Percentiles rank a stretch among this genome's conserved stretches.
phyloP scores from a whole-genome alignment of 2,888 invertebrate species.

The Caenorhabditis sp. region DNA sequence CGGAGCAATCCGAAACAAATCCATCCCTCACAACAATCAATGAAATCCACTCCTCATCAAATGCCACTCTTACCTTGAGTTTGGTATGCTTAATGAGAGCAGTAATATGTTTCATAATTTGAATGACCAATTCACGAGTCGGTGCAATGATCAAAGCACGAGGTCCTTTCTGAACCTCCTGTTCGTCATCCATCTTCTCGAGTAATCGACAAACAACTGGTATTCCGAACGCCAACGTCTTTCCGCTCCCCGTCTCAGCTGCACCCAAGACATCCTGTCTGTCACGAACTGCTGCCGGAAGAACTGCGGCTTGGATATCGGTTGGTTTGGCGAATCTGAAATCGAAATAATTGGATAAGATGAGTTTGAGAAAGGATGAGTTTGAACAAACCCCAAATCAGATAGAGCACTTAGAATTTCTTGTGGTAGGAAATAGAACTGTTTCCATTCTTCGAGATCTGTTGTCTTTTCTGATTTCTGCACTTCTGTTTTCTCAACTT shows the following conservation, averaged over 20 bases:
- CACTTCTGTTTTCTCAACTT: slow-evolving; percentile 7
- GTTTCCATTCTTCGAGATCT: slow-evolving; percentile 39
- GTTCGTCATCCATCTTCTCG: slow-evolving; percentile 13
- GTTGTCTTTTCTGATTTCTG: slow-evolving; percentile 7
- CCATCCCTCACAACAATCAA: too few species aligned
- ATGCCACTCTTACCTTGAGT: slow-evolving; percentile 74
- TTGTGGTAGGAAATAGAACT: slow-evolving; percentile 43
- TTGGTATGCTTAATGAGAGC: slow-evolving; percentile 81
- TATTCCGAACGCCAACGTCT: slow-evolving; percentile 95
- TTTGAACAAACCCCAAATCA: slow-evolving; percentile 38
- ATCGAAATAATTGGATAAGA: neutral
- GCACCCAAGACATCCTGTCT: slow-evolving; percentile 93
- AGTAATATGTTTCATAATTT: slow-evolving; percentile 85
- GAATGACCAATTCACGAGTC: slow-evolving; percentile 93
- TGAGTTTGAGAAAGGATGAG: neutral
- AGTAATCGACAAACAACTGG: slow-evolving; percentile 79
- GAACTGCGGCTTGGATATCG: slow-evolving; percentile 82
- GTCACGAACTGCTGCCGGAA: slow-evolving; percentile 86
- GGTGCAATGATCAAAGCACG: slow-evolving; percentile 90
- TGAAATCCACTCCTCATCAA: too few species aligned
- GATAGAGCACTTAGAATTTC: slow-evolving; percentile 42
- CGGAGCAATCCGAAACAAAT: too few species aligned
- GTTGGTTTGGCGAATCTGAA: slow-evolving; percentile 78
- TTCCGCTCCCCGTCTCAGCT: slow-evolving; percentile 98
- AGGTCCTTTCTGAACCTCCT: slow-evolving; percentile 71